phyloP scores from a whole-genome alignment of 2,113 vertebrate genomes.

The Anseranas semipalmata region DNA sequence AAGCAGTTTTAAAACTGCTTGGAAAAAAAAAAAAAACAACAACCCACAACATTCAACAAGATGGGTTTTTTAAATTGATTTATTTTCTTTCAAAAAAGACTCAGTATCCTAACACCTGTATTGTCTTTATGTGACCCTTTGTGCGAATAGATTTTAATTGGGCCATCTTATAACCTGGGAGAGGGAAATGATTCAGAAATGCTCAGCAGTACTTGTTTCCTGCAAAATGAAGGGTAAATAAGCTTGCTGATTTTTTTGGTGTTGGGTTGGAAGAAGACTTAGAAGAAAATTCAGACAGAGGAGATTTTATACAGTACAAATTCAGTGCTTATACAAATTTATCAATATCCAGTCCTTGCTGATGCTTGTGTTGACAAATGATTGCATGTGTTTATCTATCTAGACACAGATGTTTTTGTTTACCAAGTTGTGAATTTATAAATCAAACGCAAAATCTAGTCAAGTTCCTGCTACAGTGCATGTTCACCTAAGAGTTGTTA shows the following conservation, averaged over 20 bases:
- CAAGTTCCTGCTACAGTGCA: neutral
- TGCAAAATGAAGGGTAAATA: neutral
- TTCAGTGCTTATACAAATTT: neutral
- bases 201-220: neutral
- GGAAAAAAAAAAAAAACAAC: neutral
- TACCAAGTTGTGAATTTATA: neutral
- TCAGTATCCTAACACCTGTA: neutral
- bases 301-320: neutral
- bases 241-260: neutral
- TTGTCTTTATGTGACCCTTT: neutral
- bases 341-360: neutral
- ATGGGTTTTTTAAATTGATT: neutral
- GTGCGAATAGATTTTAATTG: neutral
- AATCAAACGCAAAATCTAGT: neutral
- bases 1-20: neutral
- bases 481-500: neutral
- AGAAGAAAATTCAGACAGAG: neutral
- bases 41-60: rapidly evolving
- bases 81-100: neutral
- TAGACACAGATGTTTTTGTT: neutral
- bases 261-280: neutral
- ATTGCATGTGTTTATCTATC: neutral
- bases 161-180: rapidly evolving
- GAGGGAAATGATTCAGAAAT: rapidly evolving
- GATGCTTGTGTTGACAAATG: neutral